Evolutionary conservation across 2,888 invertebrate genomes (phyloP).

Genomic region (Troides oblongomaculatus): DNA sequence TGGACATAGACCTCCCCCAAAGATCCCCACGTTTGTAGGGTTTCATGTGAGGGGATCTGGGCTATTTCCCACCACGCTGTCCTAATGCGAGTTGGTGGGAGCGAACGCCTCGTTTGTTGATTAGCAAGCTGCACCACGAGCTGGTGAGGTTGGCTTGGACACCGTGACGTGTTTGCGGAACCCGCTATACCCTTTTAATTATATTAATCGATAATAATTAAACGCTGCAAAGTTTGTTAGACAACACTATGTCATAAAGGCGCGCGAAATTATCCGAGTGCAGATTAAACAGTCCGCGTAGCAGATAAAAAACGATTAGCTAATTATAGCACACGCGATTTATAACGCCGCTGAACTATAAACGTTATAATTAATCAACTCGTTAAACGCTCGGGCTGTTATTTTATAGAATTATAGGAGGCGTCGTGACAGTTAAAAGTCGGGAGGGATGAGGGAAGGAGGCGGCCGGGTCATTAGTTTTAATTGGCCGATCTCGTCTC

Average conservation of each 20-base stretch:
- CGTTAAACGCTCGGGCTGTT: constrained; percentile 52
- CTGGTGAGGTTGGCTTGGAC: too few species aligned
- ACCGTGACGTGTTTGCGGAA: too few species aligned
- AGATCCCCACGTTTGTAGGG: too few species aligned
- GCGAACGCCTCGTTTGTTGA: too few species aligned
- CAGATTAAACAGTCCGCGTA: constrained; percentile 20
- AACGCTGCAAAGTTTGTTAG: not conserved
- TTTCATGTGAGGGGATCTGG: too few species aligned
- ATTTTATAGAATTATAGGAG: constrained; percentile 57
- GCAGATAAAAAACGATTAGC: constrained; percentile 29
- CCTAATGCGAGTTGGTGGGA: too few species aligned
- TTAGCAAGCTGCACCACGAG: too few species aligned
- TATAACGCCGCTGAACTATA: constrained; percentile 34
- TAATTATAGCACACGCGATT: constrained; percentile 28
- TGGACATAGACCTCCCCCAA: too few species aligned
- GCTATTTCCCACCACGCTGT: too few species aligned
- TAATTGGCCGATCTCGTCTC: constrained; percentile 53
- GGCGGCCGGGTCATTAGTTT: constrained; percentile 55
- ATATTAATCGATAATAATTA: not conserved
- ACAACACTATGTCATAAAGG: constrained; percentile 1
- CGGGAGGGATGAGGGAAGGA: constrained; percentile 38
- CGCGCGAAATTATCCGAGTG: constrained; percentile 12
- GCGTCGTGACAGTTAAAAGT: constrained; percentile 51
- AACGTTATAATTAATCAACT: constrained; percentile 35
- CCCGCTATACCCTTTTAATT: too few species aligned